Percentiles rank a stretch among this genome's conserved stretches.
phyloP scores from a whole-genome alignment of 2,888 invertebrate species.

The Achlya flavicornis region DNA sequence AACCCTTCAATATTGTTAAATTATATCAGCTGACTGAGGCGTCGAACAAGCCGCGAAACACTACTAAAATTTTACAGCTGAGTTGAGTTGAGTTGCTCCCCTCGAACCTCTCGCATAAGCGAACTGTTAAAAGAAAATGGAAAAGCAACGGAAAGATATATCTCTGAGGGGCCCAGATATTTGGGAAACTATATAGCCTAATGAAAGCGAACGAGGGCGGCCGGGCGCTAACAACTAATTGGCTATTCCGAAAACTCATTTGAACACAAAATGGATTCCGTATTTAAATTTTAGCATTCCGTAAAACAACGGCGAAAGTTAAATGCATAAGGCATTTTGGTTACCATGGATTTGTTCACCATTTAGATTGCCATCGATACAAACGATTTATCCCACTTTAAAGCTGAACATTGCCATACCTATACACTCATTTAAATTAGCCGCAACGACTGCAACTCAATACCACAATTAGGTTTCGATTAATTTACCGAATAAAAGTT shows the following conservation, averaged over 20 bases:
- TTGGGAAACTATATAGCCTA: conserved; percentile 83
- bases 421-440: too few relatives aligned
- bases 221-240: conserved; percentile 84
- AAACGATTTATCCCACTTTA: not conserved
- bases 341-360: conserved; percentile 52
- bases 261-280: conserved; percentile 83
- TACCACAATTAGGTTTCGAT: not conserved
- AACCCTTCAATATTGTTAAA: not conserved
- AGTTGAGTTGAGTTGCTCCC: conserved; percentile 63
- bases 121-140: conserved; percentile 75
- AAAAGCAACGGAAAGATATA: conserved; percentile 79
- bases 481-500: not conserved
- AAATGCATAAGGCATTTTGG: conserved; percentile 72
- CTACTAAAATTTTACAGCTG: conserved; percentile 74
- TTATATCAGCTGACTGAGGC: conserved; percentile 19
- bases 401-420: not conserved
- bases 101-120: conserved; percentile 57
- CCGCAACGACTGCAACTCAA: too few relatives aligned
- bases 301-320: conserved; percentile 80
- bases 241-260: conserved; percentile 84
- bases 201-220: conserved; percentile 83
- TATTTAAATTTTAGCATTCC: conserved; percentile 83
- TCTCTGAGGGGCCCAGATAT: conserved; percentile 80
- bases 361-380: conserved; percentile 30
- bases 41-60: conserved; percentile 64